These are phyloP conservation scores for Isaurus tuberculatus DNA, from an alignment of 92 coral and sea anemone species.

Conservation along the genomic window DNA sequence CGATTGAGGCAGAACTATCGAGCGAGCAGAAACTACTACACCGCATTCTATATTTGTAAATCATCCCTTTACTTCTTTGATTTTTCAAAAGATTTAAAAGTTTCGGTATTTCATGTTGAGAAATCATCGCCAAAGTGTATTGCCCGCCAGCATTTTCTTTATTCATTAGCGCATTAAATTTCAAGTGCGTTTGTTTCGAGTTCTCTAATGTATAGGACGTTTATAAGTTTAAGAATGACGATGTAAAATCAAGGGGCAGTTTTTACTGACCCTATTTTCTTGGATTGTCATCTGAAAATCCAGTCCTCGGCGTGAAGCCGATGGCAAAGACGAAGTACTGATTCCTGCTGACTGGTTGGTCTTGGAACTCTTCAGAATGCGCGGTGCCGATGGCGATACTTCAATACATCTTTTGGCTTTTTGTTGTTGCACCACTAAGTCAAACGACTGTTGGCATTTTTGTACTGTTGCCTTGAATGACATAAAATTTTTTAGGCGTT, in stretches of 20 bases:
- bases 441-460: slow-evolving; percentile 43
- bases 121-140: background rate
- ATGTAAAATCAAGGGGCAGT: background rate
- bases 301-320: slow-evolving; percentile 1
- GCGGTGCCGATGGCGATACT: slow-evolving; percentile 58
- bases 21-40: background rate
- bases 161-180: background rate
- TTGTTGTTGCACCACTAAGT: slow-evolving; percentile 5
- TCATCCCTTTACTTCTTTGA: slow-evolving; percentile 4
- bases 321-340: background rate
- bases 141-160: background rate
- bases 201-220: background rate
- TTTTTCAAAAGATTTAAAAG: background rate
- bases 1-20: slow-evolving; percentile 2
- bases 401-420: slow-evolving; percentile 55
- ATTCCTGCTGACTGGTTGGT: slow-evolving; percentile 1
- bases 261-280: slow-evolving; percentile 26
- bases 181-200: too few species aligned
- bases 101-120: background rate
- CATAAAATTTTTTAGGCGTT: slow-evolving; percentile 50
- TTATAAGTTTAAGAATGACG: slow-evolving; percentile 1
- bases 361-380: slow-evolving; percentile 40
- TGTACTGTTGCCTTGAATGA: slow-evolving; percentile 46
- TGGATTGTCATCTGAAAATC: slow-evolving; percentile 4
- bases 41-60: too few species aligned